Evolutionary conservation across 2,113 vertebrate genomes (phyloP), one percentile per base, ranked within the genome.

Genomic region (Cyanoderma ruficeps): DNA sequence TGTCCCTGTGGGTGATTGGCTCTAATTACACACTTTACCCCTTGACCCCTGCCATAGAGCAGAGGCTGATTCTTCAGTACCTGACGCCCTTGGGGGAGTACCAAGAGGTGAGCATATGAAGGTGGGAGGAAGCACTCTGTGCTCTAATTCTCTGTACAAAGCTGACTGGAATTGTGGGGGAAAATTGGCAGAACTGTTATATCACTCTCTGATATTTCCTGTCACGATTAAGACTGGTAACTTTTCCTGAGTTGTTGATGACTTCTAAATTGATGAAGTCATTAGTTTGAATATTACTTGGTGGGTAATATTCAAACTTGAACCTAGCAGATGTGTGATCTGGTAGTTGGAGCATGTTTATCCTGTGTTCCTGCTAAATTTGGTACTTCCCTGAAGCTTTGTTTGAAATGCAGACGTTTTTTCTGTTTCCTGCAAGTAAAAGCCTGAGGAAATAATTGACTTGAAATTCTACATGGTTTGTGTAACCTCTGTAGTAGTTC

Each of bases 1-100:
- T 99, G 99, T 99, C 99, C 89, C 99, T 99, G 1, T 99, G 99
- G 99, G 99, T 99, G 90, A 99, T 99, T 92, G 99, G 99, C 90
- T 99, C 99, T 96, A 99, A 99, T 97, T 99, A 99, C 50, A 99
- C 98, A 17, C 98, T 99, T 95, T 99, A 98, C 84, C 99, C 99
- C 61, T 98, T 99, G 96, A 99, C 99, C 88, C 97, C 99, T 7
- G 99, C 98, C 94, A 99, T 99, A 63, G 99, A 99, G 92, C 99
- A 99, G 97, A 98, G 99, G 64, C 98, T 99, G 57, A 99, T 99
- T 96, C 98, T 99, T 76, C 99, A 99, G 83, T 99, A 99, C 96
- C 98, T 99, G 91, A 99, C 99, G 21, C 99, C 99, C 25, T 95
- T 99, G 86, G 99, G 99, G 92, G 99, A 99, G 70, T 99, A 99